phyloP scores from a whole-genome alignment of 2,113 vertebrate genomes.

The Benitochromis conjunctus region DNA sequence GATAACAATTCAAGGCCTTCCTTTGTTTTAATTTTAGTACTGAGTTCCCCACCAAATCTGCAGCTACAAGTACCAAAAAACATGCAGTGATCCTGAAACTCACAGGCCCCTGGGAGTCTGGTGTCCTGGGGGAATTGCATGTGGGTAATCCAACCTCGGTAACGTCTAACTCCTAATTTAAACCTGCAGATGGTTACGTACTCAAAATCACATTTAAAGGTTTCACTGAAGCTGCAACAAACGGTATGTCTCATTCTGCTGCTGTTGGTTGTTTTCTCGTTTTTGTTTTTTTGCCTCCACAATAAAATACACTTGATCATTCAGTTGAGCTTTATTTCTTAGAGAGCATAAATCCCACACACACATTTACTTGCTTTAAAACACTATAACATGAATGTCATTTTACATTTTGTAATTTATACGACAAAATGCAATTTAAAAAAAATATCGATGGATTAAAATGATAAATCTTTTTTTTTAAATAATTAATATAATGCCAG shows the following conservation, averaged over 20 bases:
- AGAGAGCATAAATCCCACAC: too few species aligned
- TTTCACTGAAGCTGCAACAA: neutral
- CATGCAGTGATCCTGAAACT: neutral
- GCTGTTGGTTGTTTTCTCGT: neutral
- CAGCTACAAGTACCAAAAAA: neutral
- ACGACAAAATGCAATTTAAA: too few species aligned
- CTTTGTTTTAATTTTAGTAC: neutral
- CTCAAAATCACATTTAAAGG: neutral
- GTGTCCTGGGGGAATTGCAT: neutral
- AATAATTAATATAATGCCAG: too few species aligned
- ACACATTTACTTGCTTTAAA: too few species aligned
- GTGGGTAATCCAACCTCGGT: neutral
- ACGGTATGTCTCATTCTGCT: neutral
- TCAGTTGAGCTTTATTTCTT: neutral
- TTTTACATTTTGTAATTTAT: too few species aligned
- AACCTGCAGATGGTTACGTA: neutral
- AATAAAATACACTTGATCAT: neutral
- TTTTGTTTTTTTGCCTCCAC: neutral
- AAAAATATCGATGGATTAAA: too few species aligned
- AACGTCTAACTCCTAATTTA: neutral
- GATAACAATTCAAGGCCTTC: accelerated
- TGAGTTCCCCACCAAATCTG: neutral
- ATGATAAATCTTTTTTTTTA: too few species aligned
- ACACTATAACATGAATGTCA: too few species aligned
- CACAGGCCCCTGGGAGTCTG: neutral